phyloP scores from a whole-genome alignment of 2,888 invertebrate species.

The Brachypalpus laphriformis region DNA sequence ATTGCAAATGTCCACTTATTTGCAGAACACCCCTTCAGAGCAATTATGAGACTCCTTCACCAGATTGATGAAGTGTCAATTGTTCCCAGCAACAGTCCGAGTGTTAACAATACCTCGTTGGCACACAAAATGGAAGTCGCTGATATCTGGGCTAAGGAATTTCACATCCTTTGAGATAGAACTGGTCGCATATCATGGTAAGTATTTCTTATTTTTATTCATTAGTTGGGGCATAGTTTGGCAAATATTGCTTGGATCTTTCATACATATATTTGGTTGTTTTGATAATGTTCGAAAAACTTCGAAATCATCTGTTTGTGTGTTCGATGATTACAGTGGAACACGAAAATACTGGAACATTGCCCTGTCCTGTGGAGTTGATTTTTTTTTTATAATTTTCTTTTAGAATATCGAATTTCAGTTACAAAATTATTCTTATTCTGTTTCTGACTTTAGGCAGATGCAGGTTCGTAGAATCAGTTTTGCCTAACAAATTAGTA shows the following conservation, averaged over 20 bases:
- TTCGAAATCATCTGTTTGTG: slow-evolving; percentile 55
- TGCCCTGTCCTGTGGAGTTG: too few relatives aligned
- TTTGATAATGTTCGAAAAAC: slow-evolving; percentile 53
- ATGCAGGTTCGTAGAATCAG: too few relatives aligned
- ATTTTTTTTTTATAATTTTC: not conserved
- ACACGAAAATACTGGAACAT: not conserved
- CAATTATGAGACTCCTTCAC: slow-evolving; percentile 32
- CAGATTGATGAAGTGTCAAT: slow-evolving; percentile 43
- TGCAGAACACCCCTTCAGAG: slow-evolving; percentile 34
- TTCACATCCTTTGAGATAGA: slow-evolving; percentile 43
- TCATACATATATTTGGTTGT: slow-evolving; percentile 26
- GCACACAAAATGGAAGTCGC: slow-evolving; percentile 55
- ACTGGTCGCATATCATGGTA: slow-evolving; percentile 1
- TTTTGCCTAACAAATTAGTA: too few relatives aligned
- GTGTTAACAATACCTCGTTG: slow-evolving; percentile 11
- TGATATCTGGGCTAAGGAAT: slow-evolving; percentile 65
- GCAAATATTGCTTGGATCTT: not conserved
- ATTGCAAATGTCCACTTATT: slow-evolving; percentile 2
- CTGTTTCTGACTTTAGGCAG: too few relatives aligned
- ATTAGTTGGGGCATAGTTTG: not conserved
- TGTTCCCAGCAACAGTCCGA: not conserved
- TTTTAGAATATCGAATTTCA: not conserved
- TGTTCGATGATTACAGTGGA: slow-evolving; percentile 16
- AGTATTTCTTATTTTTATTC: slow-evolving; percentile 5
- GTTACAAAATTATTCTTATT: too few relatives aligned